These are phyloP conservation scores for Amblyjoppa proteus DNA, from an alignment of 2,888 invertebrate species.

Conservation along the genomic window DNA sequence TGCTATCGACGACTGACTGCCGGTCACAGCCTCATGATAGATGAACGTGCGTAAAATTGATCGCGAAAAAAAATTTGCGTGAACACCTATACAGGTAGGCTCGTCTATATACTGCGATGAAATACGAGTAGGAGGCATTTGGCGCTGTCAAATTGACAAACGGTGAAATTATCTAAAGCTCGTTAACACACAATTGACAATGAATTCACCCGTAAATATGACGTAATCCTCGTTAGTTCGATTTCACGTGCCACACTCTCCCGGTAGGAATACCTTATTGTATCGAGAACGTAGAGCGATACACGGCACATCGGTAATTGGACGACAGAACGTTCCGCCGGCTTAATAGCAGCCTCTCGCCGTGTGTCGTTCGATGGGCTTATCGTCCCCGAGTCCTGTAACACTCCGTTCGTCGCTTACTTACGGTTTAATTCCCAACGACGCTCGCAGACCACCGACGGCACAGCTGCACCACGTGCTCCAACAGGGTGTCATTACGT, in stretches of 20 bases:
- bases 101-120: not conserved
- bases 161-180: not conserved
- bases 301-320: slow-evolving; percentile 44
- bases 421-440: slow-evolving; percentile 46
- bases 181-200: slow-evolving; percentile 1
- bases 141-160: not conserved
- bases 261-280: not conserved
- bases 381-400: slow-evolving; percentile 40
- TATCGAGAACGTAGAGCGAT: not conserved
- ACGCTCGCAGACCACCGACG: slow-evolving; percentile 5
- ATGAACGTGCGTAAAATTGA: slow-evolving; percentile 13
- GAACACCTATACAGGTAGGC: no score
- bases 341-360: slow-evolving; percentile 45
- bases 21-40: slow-evolving; percentile 6
- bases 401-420: slow-evolving; percentile 2
- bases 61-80: not conserved
- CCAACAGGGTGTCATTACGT: slow-evolving; percentile 5
- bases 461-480: slow-evolving; percentile 56
- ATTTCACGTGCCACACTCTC: not conserved
- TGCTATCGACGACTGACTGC: slow-evolving; percentile 46
- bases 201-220: not conserved
- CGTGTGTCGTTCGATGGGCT: slow-evolving; percentile 43
- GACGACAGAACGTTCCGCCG: slow-evolving; percentile 35
- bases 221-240: not conserved
- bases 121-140: not conserved